Evolutionary conservation across 1,140 invertebrate species (phyloP).

Genomic region (Aricia agestis): DNA sequence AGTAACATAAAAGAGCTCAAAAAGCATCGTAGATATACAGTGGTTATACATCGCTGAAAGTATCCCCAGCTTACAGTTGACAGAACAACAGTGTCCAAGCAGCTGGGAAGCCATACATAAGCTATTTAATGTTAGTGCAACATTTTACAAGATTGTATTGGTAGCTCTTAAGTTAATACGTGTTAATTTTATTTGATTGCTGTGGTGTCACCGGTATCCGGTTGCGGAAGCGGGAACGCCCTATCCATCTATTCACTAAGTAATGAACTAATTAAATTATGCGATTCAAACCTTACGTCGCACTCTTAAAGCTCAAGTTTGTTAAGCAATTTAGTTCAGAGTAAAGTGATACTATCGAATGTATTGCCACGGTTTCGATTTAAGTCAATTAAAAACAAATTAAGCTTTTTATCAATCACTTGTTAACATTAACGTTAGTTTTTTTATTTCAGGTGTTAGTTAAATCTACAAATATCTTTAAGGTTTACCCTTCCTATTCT

Average conservation of each 20-base stretch:
- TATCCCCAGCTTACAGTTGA: background rate
- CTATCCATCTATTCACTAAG: slow-evolving; percentile 56
- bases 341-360: background rate
- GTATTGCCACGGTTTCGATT: background rate
- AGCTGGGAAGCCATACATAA: background rate
- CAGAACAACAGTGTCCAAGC: background rate
- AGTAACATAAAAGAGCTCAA: background rate
- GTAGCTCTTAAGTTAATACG: slow-evolving; percentile 13
- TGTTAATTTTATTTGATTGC: slow-evolving; percentile 63
- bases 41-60: background rate
- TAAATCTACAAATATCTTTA: too few species aligned
- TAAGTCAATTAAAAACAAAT: slow-evolving; percentile 1
- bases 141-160: slow-evolving; percentile 10
- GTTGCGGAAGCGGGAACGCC: slow-evolving; percentile 62
- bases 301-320: slow-evolving; percentile 22
- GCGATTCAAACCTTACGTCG: background rate
- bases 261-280: slow-evolving; percentile 48
- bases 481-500: too few species aligned
- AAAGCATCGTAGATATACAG: background rate
- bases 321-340: background rate
- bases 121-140: background rate
- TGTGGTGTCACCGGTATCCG: slow-evolving; percentile 43
- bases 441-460: too few species aligned
- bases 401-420: background rate
- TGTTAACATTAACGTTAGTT: too few species aligned